A percentile compares a stretch with the other conserved stretches of the same genome.
Conservation (phyloP, 2,113 vertebrate genomes). For the Chaenogobius annularis region DNA sequence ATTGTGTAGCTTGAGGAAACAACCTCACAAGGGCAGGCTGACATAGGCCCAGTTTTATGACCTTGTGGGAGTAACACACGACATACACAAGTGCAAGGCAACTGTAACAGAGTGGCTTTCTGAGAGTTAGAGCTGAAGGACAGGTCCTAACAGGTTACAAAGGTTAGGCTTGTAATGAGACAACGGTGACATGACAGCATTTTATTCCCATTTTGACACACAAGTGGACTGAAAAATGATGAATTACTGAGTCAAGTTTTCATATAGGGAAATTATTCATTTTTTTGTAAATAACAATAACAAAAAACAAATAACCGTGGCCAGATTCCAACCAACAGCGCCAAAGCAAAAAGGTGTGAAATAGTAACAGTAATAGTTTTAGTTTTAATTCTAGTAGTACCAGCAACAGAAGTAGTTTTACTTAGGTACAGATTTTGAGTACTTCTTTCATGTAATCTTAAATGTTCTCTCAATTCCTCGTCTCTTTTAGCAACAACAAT, state of each 20-base stretch:
- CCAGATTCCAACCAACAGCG: not conserved
- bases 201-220: not conserved
- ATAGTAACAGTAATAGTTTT: not conserved
- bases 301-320: too few species aligned
- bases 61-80: conserved; percentile 25
- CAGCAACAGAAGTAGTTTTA: too few species aligned
- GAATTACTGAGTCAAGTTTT: not conserved
- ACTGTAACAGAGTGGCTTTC: conserved; percentile 13
- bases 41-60: conserved; percentile 51
- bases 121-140: conserved; percentile 43
- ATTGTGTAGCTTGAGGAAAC: conserved; percentile 19
- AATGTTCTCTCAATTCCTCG: not conserved
- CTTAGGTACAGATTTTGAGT: not conserved
- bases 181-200: conserved; percentile 39
- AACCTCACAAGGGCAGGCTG: conserved; percentile 57
- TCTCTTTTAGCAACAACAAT: not conserved
- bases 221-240: too few species aligned
- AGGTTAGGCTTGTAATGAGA: conserved; percentile 37
- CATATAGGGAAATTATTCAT: not conserved
- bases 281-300: not conserved
- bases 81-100: conserved; percentile 5
- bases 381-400: too few species aligned
- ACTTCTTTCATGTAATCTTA: not conserved
- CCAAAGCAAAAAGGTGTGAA: not conserved
- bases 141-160: conserved; percentile 50